phyloP scores from a whole-genome alignment of 1,140 invertebrate species.

The Ylistrum balloti region DNA sequence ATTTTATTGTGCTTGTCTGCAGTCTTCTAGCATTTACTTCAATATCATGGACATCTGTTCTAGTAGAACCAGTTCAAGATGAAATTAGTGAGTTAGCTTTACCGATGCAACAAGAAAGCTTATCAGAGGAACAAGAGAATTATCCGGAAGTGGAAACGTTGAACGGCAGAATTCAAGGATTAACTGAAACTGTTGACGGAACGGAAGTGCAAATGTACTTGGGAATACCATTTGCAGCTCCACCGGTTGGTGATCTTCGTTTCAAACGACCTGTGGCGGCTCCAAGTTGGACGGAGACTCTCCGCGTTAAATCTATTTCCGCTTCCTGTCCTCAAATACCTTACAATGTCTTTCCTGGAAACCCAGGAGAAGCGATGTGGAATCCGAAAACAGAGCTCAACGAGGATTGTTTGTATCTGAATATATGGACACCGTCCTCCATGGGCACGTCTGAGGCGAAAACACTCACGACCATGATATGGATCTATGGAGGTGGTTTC shows the following conservation, averaged over 20 bases:
- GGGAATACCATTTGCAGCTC: conserved; percentile 95
- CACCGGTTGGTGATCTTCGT: conserved; percentile 92
- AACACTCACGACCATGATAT: conserved; percentile 95
- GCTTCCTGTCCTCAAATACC: conserved; percentile 80
- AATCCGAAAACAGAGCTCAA: conserved; percentile 84
- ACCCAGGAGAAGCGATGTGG: background rate
- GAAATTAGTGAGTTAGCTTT: background rate
- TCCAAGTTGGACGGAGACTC: conserved; percentile 57
- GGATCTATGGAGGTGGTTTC: conserved; percentile 98
- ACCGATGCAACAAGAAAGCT: background rate
- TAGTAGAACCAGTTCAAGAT: background rate
- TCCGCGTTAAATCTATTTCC: conserved; percentile 83
- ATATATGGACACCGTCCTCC: conserved; percentile 88
- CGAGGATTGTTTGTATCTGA: conserved; percentile 98
- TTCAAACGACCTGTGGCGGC: conserved; percentile 92
- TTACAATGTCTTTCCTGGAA: conserved; percentile 43
- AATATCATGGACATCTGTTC: background rate
- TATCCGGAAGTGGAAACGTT: background rate
- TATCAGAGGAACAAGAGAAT: background rate
- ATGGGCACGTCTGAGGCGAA: conserved; percentile 74
- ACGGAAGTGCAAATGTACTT: conserved; percentile 90
- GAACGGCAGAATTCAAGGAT: background rate
- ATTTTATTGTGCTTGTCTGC: background rate
- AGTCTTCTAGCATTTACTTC: background rate
- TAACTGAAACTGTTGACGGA: background rate